phyloP scores from a whole-genome alignment of 1,140 invertebrate genomes.

The Lysiphlebus fabarum region DNA sequence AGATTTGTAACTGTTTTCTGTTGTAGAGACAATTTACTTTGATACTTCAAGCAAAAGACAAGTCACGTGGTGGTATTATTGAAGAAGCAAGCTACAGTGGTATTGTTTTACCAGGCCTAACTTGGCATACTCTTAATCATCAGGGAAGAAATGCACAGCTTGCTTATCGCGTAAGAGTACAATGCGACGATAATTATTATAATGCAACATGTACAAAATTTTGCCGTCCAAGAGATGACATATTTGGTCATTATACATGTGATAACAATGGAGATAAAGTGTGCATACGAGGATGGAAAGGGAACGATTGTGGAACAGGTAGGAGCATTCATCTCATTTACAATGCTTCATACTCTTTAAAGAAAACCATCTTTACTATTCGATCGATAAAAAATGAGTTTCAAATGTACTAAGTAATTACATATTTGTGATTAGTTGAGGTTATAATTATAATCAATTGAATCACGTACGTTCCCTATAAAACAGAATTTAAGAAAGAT shows the following conservation, averaged over 20 bases:
- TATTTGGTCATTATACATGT: conserved; percentile 92
- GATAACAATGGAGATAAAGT: conserved; percentile 83
- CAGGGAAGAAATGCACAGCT: conserved; percentile 71
- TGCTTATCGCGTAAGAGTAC: conserved; percentile 84
- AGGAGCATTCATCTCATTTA: conserved; percentile 36
- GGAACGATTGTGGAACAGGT: conserved; percentile 88
- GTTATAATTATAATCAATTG: no score
- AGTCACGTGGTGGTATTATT: conserved; percentile 72
- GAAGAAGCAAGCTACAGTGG: conserved; percentile 87
- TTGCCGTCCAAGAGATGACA: conserved; percentile 86
- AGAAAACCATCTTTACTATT: no score
- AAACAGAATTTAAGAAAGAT: no score
- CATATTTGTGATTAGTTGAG: no score
- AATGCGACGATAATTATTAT: conserved; percentile 90
- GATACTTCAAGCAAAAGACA: conserved; percentile 85
- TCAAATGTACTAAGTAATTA: no score
- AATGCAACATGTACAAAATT: conserved; percentile 91
- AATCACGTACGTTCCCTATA: no score
- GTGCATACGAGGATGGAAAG: conserved; percentile 90
- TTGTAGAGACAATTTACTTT: conserved; percentile 88
- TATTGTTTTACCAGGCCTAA: conserved; percentile 80
- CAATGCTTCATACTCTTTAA: no score
- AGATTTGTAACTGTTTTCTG: conserved; percentile 50
- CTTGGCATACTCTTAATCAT: conserved; percentile 87
- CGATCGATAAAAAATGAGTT: no score